Evolutionary conservation across 2,113 vertebrate genomes (phyloP), one percentile per base, ranked within the genome.

Genomic region (Calyptomena viridis): DNA sequence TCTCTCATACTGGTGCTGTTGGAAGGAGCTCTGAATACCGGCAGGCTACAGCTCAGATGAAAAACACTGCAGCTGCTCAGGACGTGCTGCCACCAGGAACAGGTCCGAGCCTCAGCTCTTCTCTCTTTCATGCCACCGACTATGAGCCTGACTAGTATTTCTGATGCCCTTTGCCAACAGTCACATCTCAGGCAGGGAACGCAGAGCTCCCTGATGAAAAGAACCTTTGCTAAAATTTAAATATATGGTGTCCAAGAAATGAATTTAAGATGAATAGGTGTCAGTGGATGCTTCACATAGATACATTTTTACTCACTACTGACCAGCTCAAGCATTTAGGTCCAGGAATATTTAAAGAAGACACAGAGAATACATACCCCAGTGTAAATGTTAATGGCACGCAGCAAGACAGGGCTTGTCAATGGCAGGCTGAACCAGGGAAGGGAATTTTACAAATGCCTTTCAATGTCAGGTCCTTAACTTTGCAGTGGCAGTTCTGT

Each of bases 401-500:
- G 0, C 59, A 58, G 86, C 44, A 73, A 59, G 79, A 67, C 39
- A 35, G 55, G 80, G 74, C 60, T 88, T 33, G 52, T 37, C 33
- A 23, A 49, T 10, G 33, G 44, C 2, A 20, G 68, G 56, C 96
- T 46, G 89, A 94, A 76, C 47, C 81, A 73, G 56, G 81, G 86
- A 96, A 94, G 89, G 66, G 90, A 97, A 92, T 81, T 84, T 95
- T 95, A 91, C 86, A 94, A 95, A 98, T 97, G 95, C 92, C 78
- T 93, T 89, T 93, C 95, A 90, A 83, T 97, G 94, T 96, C 96
- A 94, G 89, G 90, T 95, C 96, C 94, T 97, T 96, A 95, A 94
- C 95, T 96, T 86, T 96, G 94, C 85, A 87, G 82, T 62, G 53
- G 71, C 93, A 94, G 86, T 87, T 97, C 88, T 93, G 24, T 84